Evolutionary conservation across 1,140 invertebrate genomes (phyloP).

Genomic region (Psix sp.): DNA sequence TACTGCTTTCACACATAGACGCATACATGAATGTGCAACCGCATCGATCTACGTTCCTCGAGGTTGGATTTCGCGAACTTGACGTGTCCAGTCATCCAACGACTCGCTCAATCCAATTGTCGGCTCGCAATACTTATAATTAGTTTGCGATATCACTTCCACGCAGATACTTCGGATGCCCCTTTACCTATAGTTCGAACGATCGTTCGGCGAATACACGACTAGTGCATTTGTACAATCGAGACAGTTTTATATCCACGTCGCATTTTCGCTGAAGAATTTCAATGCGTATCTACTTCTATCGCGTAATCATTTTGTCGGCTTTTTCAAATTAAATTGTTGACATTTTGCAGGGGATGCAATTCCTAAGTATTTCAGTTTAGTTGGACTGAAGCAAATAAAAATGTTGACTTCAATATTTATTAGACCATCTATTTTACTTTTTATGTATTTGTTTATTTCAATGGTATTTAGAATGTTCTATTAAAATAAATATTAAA

Average conservation of each 20-base stretch:
- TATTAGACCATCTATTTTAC: no score
- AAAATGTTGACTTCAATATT: no score
- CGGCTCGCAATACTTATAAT: slow-evolving; percentile 35
- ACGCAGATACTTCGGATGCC: slow-evolving; percentile 22
- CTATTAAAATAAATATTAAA: no score
- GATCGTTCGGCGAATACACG: slow-evolving; percentile 29
- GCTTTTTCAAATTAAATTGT: no score
- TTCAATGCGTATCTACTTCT: no score
- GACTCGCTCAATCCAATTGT: slow-evolving; percentile 47
- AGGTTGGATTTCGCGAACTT: slow-evolving; percentile 23
- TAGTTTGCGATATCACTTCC: slow-evolving; percentile 40
- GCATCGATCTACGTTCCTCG: slow-evolving; percentile 34
- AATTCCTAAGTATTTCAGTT: no score
- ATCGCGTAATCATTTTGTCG: no score
- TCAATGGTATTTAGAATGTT: no score
- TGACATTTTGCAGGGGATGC: no score
- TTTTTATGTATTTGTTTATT: no score
- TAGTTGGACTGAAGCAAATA: no score
- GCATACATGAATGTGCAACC: background rate
- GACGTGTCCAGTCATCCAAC: slow-evolving; percentile 37
- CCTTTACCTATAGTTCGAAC: slow-evolving; percentile 3
- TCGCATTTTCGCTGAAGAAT: no score
- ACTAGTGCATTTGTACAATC: slow-evolving; percentile 44
- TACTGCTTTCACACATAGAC: background rate
- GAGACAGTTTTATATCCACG: slow-evolving; percentile 16